Evolutionary conservation across 2,797 vertebrate genomes (phyloP).

Genomic region (Helarctos malayanus): DNA sequence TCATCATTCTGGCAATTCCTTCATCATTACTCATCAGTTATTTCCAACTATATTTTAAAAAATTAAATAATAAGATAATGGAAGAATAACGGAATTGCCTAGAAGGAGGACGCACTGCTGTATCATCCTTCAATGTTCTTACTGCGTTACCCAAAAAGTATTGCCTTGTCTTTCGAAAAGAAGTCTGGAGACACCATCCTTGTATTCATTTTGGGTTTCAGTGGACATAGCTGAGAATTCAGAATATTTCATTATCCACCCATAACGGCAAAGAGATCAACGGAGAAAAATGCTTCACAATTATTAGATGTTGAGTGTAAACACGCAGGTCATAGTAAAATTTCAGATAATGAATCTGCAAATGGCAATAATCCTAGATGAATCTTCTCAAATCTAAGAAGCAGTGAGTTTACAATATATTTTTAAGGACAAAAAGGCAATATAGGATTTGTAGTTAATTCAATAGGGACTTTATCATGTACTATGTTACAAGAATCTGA

Average conservation of each 20-base stretch:
- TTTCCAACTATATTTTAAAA: slow-evolving; percentile 2
- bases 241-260: neutral
- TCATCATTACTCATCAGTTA: slow-evolving; percentile 35
- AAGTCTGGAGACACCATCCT: neutral
- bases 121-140: neutral
- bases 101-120: neutral
- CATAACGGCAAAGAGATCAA: neutral
- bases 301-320: neutral
- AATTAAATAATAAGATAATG: neutral
- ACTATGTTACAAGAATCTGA: neutral
- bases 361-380: neutral
- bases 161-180: slow-evolving; percentile 36
- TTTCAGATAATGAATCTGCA: slow-evolving; percentile 3
- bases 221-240: neutral
- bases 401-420: neutral
- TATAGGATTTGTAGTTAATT: neutral
- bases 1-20: slow-evolving; percentile 11
- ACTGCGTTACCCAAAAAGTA: neutral
- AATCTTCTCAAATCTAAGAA: slow-evolving; percentile 31
- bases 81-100: neutral
- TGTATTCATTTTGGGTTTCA: neutral
- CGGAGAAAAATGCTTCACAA: neutral
- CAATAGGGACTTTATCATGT: neutral
- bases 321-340: slow-evolving; percentile 11
- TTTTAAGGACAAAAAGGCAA: slow-evolving; percentile 26